Evolutionary conservation across 2,113 vertebrate genomes (phyloP), one percentile per base, ranked within the genome.

Genomic region (Canis aureus): DNA sequence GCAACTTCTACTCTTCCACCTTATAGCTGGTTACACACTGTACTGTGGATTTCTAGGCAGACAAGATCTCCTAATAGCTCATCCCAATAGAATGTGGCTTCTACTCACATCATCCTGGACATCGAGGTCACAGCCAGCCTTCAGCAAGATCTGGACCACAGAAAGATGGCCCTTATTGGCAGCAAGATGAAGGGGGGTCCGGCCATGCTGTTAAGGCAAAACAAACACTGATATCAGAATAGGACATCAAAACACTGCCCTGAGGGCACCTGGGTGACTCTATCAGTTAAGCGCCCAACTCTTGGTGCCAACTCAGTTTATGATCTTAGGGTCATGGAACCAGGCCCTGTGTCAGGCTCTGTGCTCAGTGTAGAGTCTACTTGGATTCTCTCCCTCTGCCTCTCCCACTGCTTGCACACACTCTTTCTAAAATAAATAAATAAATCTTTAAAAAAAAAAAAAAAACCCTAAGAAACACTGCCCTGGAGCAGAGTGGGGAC

Each of bases 31-130:
- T 17, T 3, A 35, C 9, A 11, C 0, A 2, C 27, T 69, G 25
- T 64, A 7, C 20, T 32, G 12, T 67, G 74, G n/a, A 13, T 27
- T 32, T 92, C n/a, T 0, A 32, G 16, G 59, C 35, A 43, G 81
- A 97, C 20, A 53, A 76, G 12, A 38, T 78, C 69, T 51, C 74
- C 43, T 84, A 93, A 57, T 35, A 85, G 25, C 43, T 59, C 73
- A 59, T 5, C 29, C 66, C 62, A 6, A 59, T 2, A 78, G 38
- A 86, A 83, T 0, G 51, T 6, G 80, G 38, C 32, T 91, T 96
- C 87, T 98, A 99, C 99, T 99, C 98, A 99, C 99, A 83, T 99
- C 99, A 97, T 99, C 99, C 97, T 99, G 99, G 98, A 99, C 99
- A 98, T 99, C 99, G 96, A 99, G 98, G 98, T 99, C 99, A 53